Percentiles rank a stretch among this genome's conserved stretches.
Conservation (phyloP, 2,113 vertebrate species). For the Mirza zaza region DNA sequence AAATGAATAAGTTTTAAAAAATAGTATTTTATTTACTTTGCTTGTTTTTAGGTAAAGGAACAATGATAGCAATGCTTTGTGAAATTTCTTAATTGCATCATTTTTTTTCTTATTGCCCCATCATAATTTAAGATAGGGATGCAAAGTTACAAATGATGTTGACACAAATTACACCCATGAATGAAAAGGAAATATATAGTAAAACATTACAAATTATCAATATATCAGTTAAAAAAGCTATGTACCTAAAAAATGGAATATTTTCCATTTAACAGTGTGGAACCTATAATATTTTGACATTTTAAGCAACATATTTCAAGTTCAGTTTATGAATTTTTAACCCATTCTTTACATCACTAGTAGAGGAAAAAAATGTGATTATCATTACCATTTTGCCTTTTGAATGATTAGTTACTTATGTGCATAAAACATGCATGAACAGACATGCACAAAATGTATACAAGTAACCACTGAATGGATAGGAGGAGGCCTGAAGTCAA, state of each 20-base stretch:
- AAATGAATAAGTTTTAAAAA: not conserved
- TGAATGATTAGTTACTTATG: not conserved
- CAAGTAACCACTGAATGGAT: not conserved
- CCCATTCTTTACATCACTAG: not conserved
- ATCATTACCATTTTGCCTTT: not conserved
- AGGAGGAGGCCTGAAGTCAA: not conserved
- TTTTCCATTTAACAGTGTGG: not conserved
- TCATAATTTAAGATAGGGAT: not conserved
- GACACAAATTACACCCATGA: not conserved
- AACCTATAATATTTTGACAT: not conserved
- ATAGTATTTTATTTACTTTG: not conserved
- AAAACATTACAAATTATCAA: not conserved
- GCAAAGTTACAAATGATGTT: not conserved
- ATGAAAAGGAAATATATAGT: not conserved
- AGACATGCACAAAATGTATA: not conserved
- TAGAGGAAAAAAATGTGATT: not conserved
- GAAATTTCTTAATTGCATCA: not conserved
- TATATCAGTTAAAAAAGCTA: not conserved
- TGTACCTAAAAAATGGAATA: not conserved
- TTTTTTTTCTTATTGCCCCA: not conserved
- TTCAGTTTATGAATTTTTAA: not conserved
- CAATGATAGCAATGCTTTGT: not conserved
- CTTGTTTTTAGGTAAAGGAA: not conserved
- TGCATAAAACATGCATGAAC: not conserved
- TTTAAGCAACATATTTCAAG: not conserved